Conservation (phyloP, 2,888 invertebrate genomes). For the Sinhomidia bicolor region DNA sequence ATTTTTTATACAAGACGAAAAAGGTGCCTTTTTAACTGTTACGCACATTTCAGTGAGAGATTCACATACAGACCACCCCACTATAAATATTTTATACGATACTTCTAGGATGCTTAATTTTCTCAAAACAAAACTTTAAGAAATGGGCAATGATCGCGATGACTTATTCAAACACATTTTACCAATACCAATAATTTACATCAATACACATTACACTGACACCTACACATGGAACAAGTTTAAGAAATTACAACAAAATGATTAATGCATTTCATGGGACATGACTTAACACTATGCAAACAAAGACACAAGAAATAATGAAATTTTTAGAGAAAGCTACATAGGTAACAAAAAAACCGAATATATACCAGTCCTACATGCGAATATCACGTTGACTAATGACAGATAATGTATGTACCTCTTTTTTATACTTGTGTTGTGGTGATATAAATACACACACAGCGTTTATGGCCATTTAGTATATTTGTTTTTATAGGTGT, state of each 20-base stretch:
- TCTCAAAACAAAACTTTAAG: not conserved
- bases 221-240: not conserved
- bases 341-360: not conserved
- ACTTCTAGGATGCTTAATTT: no score
- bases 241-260: not conserved
- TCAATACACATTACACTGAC: not conserved
- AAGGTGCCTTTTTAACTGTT: not conserved
- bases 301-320: not conserved
- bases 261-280: constrained; percentile 43
- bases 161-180: not conserved
- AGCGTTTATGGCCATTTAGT: constrained; percentile 68
- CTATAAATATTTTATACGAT: no score
- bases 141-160: not conserved
- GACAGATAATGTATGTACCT: constrained; percentile 37
- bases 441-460: constrained; percentile 45
- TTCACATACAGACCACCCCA: no score
- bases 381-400: constrained; percentile 8
- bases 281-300: not conserved
- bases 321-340: not conserved
- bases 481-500: constrained; percentile 16
- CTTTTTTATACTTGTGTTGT: constrained; percentile 56
- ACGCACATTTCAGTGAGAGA: not conserved
- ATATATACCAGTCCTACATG: not conserved
- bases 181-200: not conserved
- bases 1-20: not conserved